Evolutionary conservation across 2,113 vertebrate species (phyloP), one percentile per base, ranked within the genome.

Genomic region (Megaceryle maxima): DNA sequence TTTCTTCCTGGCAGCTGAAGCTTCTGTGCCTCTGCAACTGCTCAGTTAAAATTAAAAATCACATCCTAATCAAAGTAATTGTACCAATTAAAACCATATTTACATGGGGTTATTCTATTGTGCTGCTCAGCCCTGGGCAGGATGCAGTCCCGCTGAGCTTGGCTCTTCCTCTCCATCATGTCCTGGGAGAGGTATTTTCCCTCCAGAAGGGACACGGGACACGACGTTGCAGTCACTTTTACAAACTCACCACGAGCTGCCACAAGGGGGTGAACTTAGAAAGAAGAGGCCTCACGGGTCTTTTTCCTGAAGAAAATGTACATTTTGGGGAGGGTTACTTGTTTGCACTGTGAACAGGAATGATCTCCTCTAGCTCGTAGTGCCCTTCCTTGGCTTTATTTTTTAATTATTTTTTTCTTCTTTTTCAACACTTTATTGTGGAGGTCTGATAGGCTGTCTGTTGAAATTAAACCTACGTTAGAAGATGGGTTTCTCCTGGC

Each of bases 171-270:
- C 24, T 26, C 63, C 44, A 3, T 29, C 56, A 3, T 1, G 1
- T 20, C 66, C 67, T 17, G 10, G 33, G 55, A 41, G 48, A 22
- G 1, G 9, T 21, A 8, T 26, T 62, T 73, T 78, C 39, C 33
- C 48, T 39, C 63, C 35, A 28, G 26, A 44, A 37, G 37, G 37
- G 37, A 37, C 37, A 37, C 37, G 37, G 37, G 18, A 26, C 26
- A 4, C 2, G 4, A 6, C 1, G 1, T 56, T 31, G 33, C 28
- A 4, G 33, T 19, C 1, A 3, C n/a, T 29, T 62, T 28, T 17
- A 28, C 26, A 19, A 55, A 14, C 48, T 68, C 26, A 1, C 21
- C 55, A 19, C 8, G 10, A 39, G 31, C 53, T 46, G 41, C 41
- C 68, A n/a, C 17, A 8, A 50, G 46, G 28, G 62, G 31, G 19